Evolutionary conservation across 2,888 invertebrate genomes (phyloP).

Genomic region (Furcula furcula): DNA sequence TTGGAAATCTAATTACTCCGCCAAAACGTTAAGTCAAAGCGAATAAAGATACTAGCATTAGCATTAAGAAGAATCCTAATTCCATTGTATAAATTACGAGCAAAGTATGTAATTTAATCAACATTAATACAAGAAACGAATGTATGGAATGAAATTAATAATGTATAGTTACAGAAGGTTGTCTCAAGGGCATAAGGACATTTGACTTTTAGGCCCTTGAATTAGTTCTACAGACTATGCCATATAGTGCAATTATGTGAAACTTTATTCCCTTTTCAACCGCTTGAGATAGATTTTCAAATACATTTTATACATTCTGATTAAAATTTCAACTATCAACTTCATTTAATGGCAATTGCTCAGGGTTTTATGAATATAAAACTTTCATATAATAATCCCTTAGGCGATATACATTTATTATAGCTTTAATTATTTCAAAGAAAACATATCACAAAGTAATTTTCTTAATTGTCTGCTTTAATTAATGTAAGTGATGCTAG

Average conservation of each 20-base stretch:
- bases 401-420: no score
- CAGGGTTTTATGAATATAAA: no score
- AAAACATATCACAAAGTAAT: no score
- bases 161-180: constrained; percentile 17
- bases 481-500: no score
- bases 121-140: constrained; percentile 10
- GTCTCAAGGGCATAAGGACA: constrained; percentile 27
- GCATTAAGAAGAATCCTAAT: neutral
- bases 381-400: no score
- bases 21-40: no score
- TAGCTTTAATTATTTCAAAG: no score
- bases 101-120: constrained; percentile 13
- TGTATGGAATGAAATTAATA: constrained; percentile 14
- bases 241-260: neutral
- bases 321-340: no score
- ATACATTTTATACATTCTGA: neutral
- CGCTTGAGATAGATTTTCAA: neutral
- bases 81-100: constrained; percentile 6
- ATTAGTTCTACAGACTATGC: constrained; percentile 6
- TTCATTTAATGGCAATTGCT: no score
- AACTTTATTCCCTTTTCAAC: neutral
- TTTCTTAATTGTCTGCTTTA: no score
- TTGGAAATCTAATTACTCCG: no score
- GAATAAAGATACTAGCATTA: no score
- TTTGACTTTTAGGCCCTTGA: constrained; percentile 5